Evolutionary conservation across 2,888 invertebrate genomes (phyloP).

Genomic region (Strigamia maritima): DNA sequence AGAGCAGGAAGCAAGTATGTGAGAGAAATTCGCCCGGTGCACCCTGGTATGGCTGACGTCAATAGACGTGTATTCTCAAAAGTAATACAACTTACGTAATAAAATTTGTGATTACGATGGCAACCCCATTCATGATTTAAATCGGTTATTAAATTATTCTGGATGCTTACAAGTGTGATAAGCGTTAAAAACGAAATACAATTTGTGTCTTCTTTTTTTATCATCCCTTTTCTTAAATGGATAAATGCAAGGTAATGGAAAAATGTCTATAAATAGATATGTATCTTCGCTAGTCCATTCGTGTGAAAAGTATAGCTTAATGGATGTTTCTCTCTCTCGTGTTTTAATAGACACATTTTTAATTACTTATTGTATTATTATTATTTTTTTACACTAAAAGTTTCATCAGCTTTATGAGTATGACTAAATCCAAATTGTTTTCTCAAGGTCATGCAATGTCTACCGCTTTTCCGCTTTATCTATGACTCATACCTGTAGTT

Average conservation of each 20-base stretch:
- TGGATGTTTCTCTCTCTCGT: neutral
- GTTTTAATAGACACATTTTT: neutral
- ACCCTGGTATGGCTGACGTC: constrained; percentile 19
- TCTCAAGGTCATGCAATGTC: constrained; percentile 21
- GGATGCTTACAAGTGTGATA: neutral
- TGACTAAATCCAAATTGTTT: neutral
- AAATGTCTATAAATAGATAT: neutral
- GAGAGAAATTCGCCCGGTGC: constrained; percentile 9
- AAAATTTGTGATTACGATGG: neutral
- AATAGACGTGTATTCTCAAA: neutral
- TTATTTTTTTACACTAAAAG: neutral
- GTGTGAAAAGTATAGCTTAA: neutral
- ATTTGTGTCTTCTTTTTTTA: neutral
- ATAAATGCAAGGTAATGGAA: neutral
- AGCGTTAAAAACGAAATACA: neutral
- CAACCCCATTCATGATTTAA: constrained; percentile 8
- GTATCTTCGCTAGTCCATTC: neutral
- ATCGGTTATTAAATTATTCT: neutral
- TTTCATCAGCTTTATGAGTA: neutral
- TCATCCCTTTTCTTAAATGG: neutral
- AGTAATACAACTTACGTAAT: neutral
- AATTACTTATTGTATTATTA: neutral
- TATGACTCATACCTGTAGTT: neutral
- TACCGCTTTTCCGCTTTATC: neutral
- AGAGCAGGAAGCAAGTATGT: constrained; percentile 15